Percentiles rank a stretch among this genome's conserved stretches.
Evolutionary conservation across 2,797 vertebrate genomes (phyloP).

Genomic region (Malacoctenus gilli): DNA sequence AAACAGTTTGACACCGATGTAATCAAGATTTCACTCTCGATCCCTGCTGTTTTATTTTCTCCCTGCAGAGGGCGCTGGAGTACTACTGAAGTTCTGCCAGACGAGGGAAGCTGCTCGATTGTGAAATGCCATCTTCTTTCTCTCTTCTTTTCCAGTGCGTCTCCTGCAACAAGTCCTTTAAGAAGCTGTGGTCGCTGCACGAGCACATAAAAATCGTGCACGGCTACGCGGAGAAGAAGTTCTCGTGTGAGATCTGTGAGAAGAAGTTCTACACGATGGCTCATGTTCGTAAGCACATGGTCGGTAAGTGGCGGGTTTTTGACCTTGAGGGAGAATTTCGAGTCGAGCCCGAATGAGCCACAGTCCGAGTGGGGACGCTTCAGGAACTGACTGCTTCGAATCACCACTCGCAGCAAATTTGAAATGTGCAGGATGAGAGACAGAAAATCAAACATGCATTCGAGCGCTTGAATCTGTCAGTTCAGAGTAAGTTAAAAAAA

Average conservation of each 20-base stretch:
- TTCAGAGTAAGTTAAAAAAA: too few species aligned
- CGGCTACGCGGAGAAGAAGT: slow-evolving; percentile 97
- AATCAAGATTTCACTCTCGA: neutral
- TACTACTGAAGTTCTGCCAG: neutral
- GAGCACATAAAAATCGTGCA: slow-evolving; percentile 99
- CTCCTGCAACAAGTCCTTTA: slow-evolving; percentile 97
- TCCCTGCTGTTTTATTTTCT: neutral
- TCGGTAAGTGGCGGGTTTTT: slow-evolving; percentile 85
- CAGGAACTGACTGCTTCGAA: too few species aligned
- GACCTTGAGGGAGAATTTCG: too few species aligned
- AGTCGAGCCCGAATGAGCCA: too few species aligned
- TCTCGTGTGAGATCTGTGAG: slow-evolving; percentile 98
- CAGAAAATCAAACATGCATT: too few species aligned
- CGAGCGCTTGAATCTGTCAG: too few species aligned
- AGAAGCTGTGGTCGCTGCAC: slow-evolving; percentile 98
- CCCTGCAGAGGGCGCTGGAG: slow-evolving; percentile 74
- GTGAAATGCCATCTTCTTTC: neutral
- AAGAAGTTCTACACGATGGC: slow-evolving; percentile 99
- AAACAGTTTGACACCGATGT: too few species aligned
- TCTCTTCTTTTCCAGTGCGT: slow-evolving; percentile 86
- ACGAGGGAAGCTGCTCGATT: neutral
- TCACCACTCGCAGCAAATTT: too few species aligned
- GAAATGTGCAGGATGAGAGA: too few species aligned
- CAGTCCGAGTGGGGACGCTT: too few species aligned
- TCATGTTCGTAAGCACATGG: slow-evolving; percentile 98